A percentile compares a stretch with the other conserved stretches of the same genome.
phyloP scores from a whole-genome alignment of 2,888 invertebrate species.

The Papilio protenor region DNA sequence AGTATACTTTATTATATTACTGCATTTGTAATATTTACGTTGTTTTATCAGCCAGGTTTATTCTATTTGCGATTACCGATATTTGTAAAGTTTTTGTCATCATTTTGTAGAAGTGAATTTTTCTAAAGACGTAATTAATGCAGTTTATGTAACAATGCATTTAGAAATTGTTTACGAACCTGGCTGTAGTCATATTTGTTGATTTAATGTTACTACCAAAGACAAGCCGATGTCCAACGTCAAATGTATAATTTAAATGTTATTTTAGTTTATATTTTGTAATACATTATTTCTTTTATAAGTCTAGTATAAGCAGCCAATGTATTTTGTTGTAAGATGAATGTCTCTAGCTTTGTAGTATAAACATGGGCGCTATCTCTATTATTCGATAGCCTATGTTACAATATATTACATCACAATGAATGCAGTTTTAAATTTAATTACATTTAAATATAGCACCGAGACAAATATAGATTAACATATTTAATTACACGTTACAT shows the following conservation, averaged over 20 bases:
- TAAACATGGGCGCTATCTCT: neutral
- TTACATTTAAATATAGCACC: constrained; percentile 7
- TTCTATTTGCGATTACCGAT: constrained; percentile 28
- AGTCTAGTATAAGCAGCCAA: neutral
- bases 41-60: constrained; percentile 29
- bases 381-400: neutral
- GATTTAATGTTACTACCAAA: constrained; percentile 42
- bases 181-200: constrained; percentile 29
- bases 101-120: neutral
- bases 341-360: neutral
- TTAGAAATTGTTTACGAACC: neutral
- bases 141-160: neutral
- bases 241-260: constrained; percentile 20
- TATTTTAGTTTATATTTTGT: constrained; percentile 23
- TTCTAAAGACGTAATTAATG: neutral
- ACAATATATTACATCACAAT: neutral
- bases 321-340: constrained; percentile 3
- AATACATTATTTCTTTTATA: constrained; percentile 20
- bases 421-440: constrained; percentile 12
- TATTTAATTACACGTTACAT: constrained; percentile 6
- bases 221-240: constrained; percentile 42
- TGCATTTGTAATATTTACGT: constrained; percentile 34
- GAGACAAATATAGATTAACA: constrained; percentile 18
- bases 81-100: neutral
- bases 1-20: constrained; percentile 36